Evolutionary conservation across 2,888 invertebrate genomes (phyloP).

Genomic region (Rosalia funebris): DNA sequence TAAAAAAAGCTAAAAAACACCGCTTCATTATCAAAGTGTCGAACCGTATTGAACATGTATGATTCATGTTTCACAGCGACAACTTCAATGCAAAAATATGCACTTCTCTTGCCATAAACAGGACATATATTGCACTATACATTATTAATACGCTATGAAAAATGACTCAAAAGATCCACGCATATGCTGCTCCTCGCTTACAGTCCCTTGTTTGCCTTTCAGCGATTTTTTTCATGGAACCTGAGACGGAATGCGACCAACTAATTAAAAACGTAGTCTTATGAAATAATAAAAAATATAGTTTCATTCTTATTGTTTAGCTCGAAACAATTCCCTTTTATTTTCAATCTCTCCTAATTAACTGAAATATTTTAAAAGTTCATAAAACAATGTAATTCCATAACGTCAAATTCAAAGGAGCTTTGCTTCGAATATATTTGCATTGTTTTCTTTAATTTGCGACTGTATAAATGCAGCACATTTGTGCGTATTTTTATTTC

Average conservation of each 20-base stretch:
- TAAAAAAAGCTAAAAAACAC: slow-evolving; percentile 51
- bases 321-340: slow-evolving; percentile 45
- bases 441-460: slow-evolving; percentile 41
- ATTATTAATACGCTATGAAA: slow-evolving; percentile 64
- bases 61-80: slow-evolving; percentile 64
- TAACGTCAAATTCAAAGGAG: slow-evolving; percentile 37
- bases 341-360: slow-evolving; percentile 49
- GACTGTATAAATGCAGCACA: slow-evolving; percentile 36
- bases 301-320: slow-evolving; percentile 40
- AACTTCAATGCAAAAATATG: slow-evolving; percentile 64
- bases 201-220: slow-evolving; percentile 20
- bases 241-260: slow-evolving; percentile 44
- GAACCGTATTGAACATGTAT: slow-evolving; percentile 64
- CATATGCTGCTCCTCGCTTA: slow-evolving; percentile 17
- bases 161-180: slow-evolving; percentile 61
- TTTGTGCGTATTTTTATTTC: slow-evolving; percentile 38
- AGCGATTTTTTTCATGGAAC: slow-evolving; percentile 20
- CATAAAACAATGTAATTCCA: slow-evolving; percentile 41
- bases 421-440: slow-evolving; percentile 39
- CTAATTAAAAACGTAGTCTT: slow-evolving; percentile 53
- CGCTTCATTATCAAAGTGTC: slow-evolving; percentile 64
- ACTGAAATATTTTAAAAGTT: slow-evolving; percentile 50
- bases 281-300: slow-evolving; percentile 50
- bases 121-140: slow-evolving; percentile 63
- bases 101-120: slow-evolving; percentile 63